phyloP scores from a whole-genome alignment of 2,888 invertebrate species.

The Arrhopalites spinosus region DNA sequence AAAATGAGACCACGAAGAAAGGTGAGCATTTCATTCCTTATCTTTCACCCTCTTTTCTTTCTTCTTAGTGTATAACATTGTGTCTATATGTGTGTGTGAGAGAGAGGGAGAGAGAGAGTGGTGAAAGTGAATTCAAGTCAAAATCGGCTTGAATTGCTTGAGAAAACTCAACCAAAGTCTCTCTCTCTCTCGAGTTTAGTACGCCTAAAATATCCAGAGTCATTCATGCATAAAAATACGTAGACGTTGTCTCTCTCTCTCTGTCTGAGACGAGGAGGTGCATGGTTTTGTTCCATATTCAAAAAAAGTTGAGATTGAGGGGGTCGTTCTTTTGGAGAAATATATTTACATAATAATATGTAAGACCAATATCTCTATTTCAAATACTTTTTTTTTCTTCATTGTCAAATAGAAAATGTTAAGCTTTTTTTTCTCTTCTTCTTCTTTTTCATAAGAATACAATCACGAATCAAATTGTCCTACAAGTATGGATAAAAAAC shows the following conservation, averaged over 20 bases:
- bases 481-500: not conserved
- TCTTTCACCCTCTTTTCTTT: not conserved
- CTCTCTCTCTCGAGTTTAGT: not conserved
- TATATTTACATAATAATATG: too few species aligned
- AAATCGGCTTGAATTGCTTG: not conserved
- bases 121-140: conserved; percentile 2
- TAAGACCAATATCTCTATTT: too few species aligned
- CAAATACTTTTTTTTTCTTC: too few species aligned
- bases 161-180: not conserved
- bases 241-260: too few species aligned
- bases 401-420: too few species aligned
- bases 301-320: too few species aligned
- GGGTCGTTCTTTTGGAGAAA: too few species aligned
- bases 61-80: conserved; percentile 12
- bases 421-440: not conserved
- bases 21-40: conserved; percentile 40
- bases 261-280: too few species aligned
- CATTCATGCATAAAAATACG: too few species aligned
- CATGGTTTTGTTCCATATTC: too few species aligned
- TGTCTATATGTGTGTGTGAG: too few species aligned
- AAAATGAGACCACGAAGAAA: conserved; percentile 52
- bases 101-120: not conserved
- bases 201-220: too few species aligned
- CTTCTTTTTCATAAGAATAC: not conserved
- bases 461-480: not conserved